Evolutionary conservation across 2,888 invertebrate genomes (phyloP), one percentile per base, ranked within the genome.

Genomic region (Cyclophora albipunctata): DNA sequence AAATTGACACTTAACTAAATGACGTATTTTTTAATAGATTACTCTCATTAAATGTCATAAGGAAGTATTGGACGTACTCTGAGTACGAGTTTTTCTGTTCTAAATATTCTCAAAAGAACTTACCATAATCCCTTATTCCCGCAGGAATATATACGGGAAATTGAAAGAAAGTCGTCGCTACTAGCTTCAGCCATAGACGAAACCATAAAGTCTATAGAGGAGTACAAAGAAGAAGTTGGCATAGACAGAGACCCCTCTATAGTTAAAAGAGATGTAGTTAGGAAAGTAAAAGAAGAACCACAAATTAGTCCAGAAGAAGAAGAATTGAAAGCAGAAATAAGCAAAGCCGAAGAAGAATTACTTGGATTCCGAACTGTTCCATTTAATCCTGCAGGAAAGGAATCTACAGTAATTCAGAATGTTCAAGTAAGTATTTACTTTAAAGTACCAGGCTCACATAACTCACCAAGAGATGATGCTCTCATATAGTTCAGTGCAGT

Each of bases 61-160:
- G 20, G 20, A 20, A 20, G 20, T 20, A 20, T 20, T 20, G 1
- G 20, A 20, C 20, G 20, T 20, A 20, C 20, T 20, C 20, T 20
- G 20, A 20, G 20, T 20, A 20, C 20, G 20, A 2, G 20, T 20
- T 20, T 20, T 20, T 20, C 20, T 20, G 20, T 1, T 20, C 20
- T 20, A 20, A 20, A 20, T 20, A 20, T 20, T 20, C 20, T 20
- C 20, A 20, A 20, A 20, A 20, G 20, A 20, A 20, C 20, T 20
- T 2, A 20, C 20, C 20, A 20, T 20, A 20, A 20, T 20, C 20
- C 20, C 2, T 20, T 20, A 20, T 20, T 20, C 7, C 34, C 37
- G 60, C 65, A 87, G 87, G 87, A 84, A 61, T 85, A 86, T 59
- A 81, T 86, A 40, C 64, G 77, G 51, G 86, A 87, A 66, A 85